A percentile compares a stretch with the other conserved stretches of the same genome.
phyloP scores from a whole-genome alignment of 2,113 vertebrate species.

The Dolichallabes microphthalmus region DNA sequence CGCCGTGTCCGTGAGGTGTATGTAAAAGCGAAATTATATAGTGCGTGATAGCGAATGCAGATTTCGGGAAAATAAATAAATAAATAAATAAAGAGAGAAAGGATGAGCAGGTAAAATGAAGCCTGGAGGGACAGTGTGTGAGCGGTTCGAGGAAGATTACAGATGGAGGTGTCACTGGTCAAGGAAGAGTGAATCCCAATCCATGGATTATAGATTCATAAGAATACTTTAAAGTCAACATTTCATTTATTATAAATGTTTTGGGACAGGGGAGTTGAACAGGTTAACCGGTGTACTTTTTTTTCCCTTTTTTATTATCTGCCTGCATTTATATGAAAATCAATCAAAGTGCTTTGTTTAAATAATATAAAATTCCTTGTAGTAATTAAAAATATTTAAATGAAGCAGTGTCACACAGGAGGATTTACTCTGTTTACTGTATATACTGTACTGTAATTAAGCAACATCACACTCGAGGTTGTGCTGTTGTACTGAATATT shows the following conservation, averaged over 20 bases:
- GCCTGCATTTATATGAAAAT: neutral
- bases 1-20: neutral
- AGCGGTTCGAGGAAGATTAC: neutral
- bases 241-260: neutral
- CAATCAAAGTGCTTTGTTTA: neutral
- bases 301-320: neutral
- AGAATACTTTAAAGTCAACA: neutral
- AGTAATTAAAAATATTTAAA: neutral
- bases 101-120: neutral
- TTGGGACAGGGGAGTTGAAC: neutral
- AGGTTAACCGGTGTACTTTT: neutral
- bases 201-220: neutral
- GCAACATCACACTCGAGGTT: too few relatives aligned
- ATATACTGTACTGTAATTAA: too few relatives aligned
- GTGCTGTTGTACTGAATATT: too few relatives aligned
- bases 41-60: neutral
- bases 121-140: slow-evolving; percentile 3
- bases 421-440: too few relatives aligned
- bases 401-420: too few relatives aligned
- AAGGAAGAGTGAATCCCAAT: neutral
- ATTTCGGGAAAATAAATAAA: neutral
- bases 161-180: neutral
- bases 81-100: neutral
- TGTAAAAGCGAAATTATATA: neutral
- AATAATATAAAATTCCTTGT: too few relatives aligned